Percentiles rank a stretch among this genome's conserved stretches.
phyloP scores from a whole-genome alignment of 2,113 vertebrate species.

The Ptilorrhoa leucosticta region DNA sequence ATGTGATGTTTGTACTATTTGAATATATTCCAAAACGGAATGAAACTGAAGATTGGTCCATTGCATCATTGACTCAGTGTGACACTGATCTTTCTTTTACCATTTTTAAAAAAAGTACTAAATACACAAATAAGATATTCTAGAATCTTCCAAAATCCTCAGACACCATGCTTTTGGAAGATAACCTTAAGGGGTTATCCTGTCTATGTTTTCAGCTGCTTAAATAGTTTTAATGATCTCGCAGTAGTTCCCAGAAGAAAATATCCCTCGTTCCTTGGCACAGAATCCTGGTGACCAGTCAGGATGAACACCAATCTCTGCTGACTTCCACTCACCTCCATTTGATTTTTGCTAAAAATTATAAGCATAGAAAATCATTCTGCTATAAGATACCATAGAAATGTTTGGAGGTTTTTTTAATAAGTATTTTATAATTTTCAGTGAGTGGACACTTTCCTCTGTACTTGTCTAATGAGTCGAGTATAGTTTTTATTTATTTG shows the following conservation, averaged over 20 bases:
- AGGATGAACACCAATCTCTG: not conserved
- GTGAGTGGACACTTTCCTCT: not conserved
- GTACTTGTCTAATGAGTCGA: not conserved
- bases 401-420: rapidly evolving
- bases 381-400: not conserved
- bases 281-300: not conserved
- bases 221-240: not conserved
- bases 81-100: not conserved
- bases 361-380: not conserved
- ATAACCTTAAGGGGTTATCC: not conserved
- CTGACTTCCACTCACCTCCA: not conserved
- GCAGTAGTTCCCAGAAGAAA: not conserved
- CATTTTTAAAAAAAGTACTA: not conserved
- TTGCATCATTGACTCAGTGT: not conserved
- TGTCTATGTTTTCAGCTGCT: not conserved
- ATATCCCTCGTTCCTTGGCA: not conserved
- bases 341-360: not conserved
- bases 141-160: not conserved
- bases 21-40: not conserved
- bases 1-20: not conserved
- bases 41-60: not conserved
- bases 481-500: not conserved
- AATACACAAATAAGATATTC: not conserved
- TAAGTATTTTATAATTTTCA: not conserved
- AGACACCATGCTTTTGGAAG: not conserved